Percentiles rank a stretch among this genome's conserved stretches.
These are phyloP conservation scores for Lasioglossum baleicum DNA, from an alignment of 1,140 invertebrate genomes.

Conservation along the genomic window DNA sequence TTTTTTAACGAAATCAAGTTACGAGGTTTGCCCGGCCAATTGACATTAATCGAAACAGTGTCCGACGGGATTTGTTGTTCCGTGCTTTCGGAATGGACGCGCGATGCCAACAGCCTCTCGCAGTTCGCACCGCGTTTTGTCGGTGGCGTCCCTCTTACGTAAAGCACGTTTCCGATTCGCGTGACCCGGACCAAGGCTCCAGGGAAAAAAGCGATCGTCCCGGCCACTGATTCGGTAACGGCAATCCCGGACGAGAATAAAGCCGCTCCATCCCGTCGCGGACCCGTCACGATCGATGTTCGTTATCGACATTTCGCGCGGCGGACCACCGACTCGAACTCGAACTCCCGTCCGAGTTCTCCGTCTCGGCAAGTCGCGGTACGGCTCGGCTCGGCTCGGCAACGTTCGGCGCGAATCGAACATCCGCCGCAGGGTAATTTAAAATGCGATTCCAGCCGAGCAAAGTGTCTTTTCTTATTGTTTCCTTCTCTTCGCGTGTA, in stretches of 20 bases:
- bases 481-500: no score
- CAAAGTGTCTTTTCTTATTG: no score
- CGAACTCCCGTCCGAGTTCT: not conserved
- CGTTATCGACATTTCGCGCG: slow-evolving; percentile 2
- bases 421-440: not conserved
- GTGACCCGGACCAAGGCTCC: no score
- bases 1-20: no score
- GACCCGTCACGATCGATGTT: not conserved
- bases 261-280: not conserved
- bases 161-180: not conserved
- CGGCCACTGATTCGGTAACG: no score
- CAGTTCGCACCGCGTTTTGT: not conserved
- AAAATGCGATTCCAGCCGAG: no score
- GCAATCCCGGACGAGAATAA: not conserved
- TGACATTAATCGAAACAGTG: no score
- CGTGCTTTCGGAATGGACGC: not conserved
- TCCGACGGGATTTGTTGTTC: no score
- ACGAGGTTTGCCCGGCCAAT: no score
- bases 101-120: not conserved
- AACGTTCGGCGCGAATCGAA: not conserved
- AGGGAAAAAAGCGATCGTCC: no score
- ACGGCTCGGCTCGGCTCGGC: not conserved
- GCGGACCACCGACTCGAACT: not conserved
- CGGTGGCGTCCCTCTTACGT: not conserved
- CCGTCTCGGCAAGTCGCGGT: not conserved